Evolutionary conservation across 2,797 vertebrate genomes (phyloP).

Genomic region (Esox lucius): DNA sequence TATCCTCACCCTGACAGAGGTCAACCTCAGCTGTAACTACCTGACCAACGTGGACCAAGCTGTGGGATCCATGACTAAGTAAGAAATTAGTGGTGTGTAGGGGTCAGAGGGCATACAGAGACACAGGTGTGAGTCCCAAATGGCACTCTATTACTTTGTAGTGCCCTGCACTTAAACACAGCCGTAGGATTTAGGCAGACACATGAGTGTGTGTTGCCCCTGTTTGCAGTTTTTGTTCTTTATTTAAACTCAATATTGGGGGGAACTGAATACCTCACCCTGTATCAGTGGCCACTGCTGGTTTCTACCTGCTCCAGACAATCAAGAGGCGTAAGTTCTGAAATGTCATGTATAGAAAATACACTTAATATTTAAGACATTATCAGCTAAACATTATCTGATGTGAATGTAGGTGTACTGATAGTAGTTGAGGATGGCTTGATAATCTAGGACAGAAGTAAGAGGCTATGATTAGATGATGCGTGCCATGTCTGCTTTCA

Average conservation of each 20-base stretch:
- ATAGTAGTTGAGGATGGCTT: background rate
- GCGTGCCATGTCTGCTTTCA: conserved; percentile 27
- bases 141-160: background rate
- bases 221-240: too few relatives aligned
- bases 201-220: too few relatives aligned
- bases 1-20: conserved; percentile 86
- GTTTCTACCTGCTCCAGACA: background rate
- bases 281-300: background rate
- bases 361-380: background rate
- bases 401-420: background rate
- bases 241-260: too few relatives aligned
- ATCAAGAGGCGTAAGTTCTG: background rate
- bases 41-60: conserved; percentile 80
- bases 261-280: background rate
- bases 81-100: conserved; percentile 36
- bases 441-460: background rate
- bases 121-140: background rate
- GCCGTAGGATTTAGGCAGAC: background rate
- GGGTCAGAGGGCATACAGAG: background rate
- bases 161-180: background rate
- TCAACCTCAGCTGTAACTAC: conserved; percentile 91
- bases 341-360: background rate
- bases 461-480: background rate
- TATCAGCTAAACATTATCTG: background rate
- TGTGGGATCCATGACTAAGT: conserved; percentile 88